Evolutionary conservation across 2,113 vertebrate genomes (phyloP).

Genomic region (Empidonax alnorum): DNA sequence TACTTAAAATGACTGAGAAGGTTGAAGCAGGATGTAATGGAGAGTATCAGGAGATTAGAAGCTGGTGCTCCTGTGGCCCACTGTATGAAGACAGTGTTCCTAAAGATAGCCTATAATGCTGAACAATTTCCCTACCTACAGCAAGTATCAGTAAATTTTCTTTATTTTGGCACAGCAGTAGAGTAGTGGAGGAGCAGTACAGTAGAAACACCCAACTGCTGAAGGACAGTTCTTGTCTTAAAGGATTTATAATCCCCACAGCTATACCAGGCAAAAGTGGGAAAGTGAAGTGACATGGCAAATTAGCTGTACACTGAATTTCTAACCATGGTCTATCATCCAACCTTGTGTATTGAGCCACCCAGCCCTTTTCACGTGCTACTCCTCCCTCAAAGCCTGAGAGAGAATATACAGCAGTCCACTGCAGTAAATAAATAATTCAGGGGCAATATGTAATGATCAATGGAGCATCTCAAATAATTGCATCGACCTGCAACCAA

Average conservation of each 20-base stretch:
- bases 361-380: not conserved
- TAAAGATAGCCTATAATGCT: not conserved
- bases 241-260: not conserved
- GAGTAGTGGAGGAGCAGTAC: too few relatives aligned
- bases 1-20: not conserved
- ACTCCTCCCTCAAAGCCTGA: not conserved
- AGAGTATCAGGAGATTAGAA: not conserved
- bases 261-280: not conserved
- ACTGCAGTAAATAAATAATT: constrained; percentile 7
- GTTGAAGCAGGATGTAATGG: not conserved
- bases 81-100: not conserved
- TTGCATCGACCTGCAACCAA: not conserved
- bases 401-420: not conserved
- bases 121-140: not conserved
- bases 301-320: not conserved
- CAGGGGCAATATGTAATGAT: not conserved
- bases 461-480: not conserved
- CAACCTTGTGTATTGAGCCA: not conserved
- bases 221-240: not conserved
- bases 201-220: not conserved
- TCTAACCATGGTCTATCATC: not conserved
- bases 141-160: not conserved
- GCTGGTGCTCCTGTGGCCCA: not conserved
- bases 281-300: not conserved
- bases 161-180: not conserved